Conservation (phyloP, 1,140 invertebrate genomes). For the Orchesella cincta region DNA sequence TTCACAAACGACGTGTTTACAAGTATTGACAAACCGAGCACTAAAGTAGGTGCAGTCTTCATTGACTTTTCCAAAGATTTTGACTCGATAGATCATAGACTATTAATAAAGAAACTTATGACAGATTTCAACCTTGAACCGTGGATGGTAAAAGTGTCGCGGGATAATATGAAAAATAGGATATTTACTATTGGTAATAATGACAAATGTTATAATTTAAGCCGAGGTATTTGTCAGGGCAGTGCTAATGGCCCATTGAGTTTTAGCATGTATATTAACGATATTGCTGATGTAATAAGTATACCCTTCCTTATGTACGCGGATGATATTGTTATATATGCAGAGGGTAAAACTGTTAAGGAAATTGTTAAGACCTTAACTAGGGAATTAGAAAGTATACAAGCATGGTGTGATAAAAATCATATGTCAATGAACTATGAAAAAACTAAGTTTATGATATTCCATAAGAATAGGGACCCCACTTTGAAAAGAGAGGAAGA, state of each 20-base stretch:
- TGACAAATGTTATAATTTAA: not conserved
- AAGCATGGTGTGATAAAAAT: not conserved
- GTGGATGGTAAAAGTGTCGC: not conserved
- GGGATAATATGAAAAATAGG: not conserved
- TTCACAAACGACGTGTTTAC: conserved; percentile 8
- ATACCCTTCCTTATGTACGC: not conserved
- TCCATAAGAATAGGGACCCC: not conserved
- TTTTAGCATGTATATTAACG: conserved; percentile 10
- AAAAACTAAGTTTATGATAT: not conserved
- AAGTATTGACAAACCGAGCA: conserved; percentile 11
- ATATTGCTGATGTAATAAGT: conserved; percentile 11
- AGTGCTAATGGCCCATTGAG: conserved; percentile 23
- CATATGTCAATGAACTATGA: not conserved
- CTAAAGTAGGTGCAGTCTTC: conserved; percentile 18
- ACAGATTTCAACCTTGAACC: not conserved
- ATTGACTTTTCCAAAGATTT: conserved; percentile 28
- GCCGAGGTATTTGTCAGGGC: conserved; percentile 9
- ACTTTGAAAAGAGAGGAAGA: not conserved
- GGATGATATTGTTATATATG: conserved; percentile 31
- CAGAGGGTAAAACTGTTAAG: not conserved
- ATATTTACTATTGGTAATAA: not conserved
- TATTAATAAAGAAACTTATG: conserved; percentile 28
- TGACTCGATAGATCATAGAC: not conserved
- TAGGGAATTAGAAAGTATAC: not conserved
- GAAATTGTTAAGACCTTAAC: not conserved